Evolutionary conservation across 2,113 vertebrate genomes (phyloP), one percentile per base, ranked within the genome.

Genomic region (Zapornia atra): DNA sequence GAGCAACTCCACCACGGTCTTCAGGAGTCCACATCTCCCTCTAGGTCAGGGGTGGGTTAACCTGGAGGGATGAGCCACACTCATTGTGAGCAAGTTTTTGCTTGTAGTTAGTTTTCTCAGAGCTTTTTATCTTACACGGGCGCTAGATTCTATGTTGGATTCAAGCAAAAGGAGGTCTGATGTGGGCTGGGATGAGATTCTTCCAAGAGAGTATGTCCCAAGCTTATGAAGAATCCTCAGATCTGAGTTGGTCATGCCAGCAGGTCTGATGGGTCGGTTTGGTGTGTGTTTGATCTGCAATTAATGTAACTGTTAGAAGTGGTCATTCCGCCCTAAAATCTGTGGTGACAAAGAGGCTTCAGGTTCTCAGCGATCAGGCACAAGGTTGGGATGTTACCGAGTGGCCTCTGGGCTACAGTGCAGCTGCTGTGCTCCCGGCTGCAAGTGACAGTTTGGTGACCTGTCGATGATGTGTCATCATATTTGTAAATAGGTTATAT

Each of bases 191-290:
- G 53, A 36, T 86, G 50, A 69, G 48, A 63, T 90, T 61, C 33
- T 78, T 29, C 21, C 21, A 26, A 20, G 5, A 44, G 15, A 36
- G 5, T 10, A 10, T 29, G 5, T 64, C 42, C 4, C 20, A 66
- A 34, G 24, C 11, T 90, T 29, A 29, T 6, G 15, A 53, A 54
- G 24, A 76, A 38, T 48, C 40, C 21, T 75, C 22, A 72, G 12
- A 64, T 73, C 65, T 29, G 42, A 46, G 9, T 33, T 46, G n/a
- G 6, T 44, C 25, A 9, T 42, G 26, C 44, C 18, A 15, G 28
- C 0, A 1, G 8, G 13, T 85, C 38, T 5, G 33, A 8, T 42
- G 34, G 20, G 20, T 48, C 21, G 15, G 31, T 1, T 0, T 34
- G 26, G 18, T 48, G 22, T 48, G 0, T 31, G 38, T 51, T 84